phyloP scores from a whole-genome alignment of 2,797 vertebrate genomes.

The Gastrophryne carolinensis region DNA sequence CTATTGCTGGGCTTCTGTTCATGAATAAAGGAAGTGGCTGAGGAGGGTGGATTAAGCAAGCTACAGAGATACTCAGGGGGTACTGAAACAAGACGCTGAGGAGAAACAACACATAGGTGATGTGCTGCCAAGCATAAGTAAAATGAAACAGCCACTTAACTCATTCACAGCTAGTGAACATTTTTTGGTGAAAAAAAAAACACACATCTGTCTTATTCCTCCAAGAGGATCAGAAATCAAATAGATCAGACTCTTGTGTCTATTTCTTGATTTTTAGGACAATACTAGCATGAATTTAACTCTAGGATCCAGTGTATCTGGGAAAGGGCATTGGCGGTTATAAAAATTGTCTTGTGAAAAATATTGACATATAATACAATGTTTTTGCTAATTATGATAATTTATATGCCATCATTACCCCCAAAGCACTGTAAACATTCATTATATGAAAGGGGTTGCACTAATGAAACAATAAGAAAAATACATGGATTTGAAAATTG shows the following conservation, averaged over 20 bases:
- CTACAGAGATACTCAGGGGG: slow-evolving; percentile 50
- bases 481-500: too few relatives aligned
- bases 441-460: too few relatives aligned
- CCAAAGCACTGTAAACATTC: too few relatives aligned
- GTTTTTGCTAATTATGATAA: too few relatives aligned
- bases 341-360: too few relatives aligned
- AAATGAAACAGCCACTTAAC: slow-evolving; percentile 46
- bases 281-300: too few relatives aligned
- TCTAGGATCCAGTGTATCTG: too few relatives aligned
- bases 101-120: slow-evolving; percentile 29
- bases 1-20: slow-evolving; percentile 19
- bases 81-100: slow-evolving; percentile 46
- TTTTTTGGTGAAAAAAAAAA: neutral
- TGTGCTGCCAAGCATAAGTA: slow-evolving; percentile 44
- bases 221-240: neutral
- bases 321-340: too few relatives aligned
- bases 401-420: too few relatives aligned
- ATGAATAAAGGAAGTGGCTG: slow-evolving; percentile 40
- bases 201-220: neutral
- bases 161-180: slow-evolving; percentile 32
- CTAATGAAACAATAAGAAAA: too few relatives aligned
- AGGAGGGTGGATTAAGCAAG: slow-evolving; percentile 35
- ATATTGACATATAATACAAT: too few relatives aligned
- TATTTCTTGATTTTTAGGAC: too few relatives aligned
- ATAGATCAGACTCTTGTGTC: neutral